A percentile compares a stretch with the other conserved stretches of the same genome.
Evolutionary conservation across 2,113 vertebrate species (phyloP).

Genomic region (Tenebrosternarchus preto): DNA sequence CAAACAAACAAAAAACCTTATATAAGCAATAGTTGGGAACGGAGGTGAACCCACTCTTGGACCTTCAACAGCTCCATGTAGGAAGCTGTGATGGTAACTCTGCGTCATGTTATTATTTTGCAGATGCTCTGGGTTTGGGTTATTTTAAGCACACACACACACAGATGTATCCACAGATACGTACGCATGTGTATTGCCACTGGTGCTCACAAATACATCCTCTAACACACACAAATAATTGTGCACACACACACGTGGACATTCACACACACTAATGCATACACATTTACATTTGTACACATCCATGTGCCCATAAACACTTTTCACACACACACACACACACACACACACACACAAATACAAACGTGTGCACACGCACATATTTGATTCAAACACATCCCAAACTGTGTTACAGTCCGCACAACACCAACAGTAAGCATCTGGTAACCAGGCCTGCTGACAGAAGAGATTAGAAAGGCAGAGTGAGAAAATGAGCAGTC

Average conservation of each 20-base stretch:
- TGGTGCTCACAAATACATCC: no score
- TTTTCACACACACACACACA: neutral
- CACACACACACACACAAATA: neutral
- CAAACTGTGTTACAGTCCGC: neutral
- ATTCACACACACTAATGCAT: no score
- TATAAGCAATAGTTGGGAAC: slow-evolving; percentile 5
- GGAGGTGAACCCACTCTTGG: neutral
- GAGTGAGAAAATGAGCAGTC: neutral
- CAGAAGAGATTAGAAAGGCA: neutral
- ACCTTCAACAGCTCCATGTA: neutral
- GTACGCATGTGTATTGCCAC: neutral
- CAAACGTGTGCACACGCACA: neutral
- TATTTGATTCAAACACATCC: slow-evolving; percentile 3
- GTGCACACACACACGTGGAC: no score
- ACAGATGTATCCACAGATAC: neutral
- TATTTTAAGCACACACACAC: neutral
- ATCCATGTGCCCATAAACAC: no score
- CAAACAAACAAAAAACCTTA: neutral
- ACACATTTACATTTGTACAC: no score
- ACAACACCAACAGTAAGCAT: neutral
- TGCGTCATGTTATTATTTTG: neutral
- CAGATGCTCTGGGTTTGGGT: neutral
- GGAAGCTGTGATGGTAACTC: neutral
- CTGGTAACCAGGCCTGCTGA: slow-evolving; percentile 17
- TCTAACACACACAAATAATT: no score